phyloP scores from a whole-genome alignment of 2,113 vertebrate species.

The Nyctereutes procyonoides region DNA sequence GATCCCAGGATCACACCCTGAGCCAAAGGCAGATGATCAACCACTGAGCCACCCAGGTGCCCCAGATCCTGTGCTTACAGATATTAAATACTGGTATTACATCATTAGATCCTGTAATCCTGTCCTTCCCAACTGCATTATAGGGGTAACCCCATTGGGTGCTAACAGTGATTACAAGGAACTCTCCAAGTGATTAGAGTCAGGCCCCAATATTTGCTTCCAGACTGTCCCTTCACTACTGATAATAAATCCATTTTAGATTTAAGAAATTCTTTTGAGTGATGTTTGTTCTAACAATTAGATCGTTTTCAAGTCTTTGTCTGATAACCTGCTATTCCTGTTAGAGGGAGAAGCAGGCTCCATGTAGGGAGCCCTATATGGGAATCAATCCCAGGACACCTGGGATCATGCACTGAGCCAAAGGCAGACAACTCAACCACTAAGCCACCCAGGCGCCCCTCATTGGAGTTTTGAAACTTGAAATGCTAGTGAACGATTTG shows the following conservation, averaged over 20 bases:
- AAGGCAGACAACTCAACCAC: too few relatives aligned
- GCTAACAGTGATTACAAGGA: background rate
- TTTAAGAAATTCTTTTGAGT: background rate
- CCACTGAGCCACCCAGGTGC: too few relatives aligned
- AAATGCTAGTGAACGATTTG: slow-evolving; percentile 3
- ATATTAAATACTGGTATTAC: background rate
- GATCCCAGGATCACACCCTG: too few relatives aligned
- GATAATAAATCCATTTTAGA: background rate
- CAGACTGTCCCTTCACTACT: background rate
- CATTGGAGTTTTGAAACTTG: slow-evolving; percentile 18
- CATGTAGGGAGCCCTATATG: too few relatives aligned
- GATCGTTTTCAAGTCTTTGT: background rate
- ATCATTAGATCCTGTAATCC: background rate
- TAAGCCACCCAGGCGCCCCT: too few relatives aligned
- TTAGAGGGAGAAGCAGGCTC: background rate
- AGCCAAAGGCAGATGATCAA: too few relatives aligned
- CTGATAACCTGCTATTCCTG: background rate
- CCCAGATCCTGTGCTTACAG: background rate
- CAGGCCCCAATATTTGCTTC: background rate
- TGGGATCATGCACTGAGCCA: too few relatives aligned
- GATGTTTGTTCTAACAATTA: background rate
- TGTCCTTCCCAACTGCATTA: background rate
- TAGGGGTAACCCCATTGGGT: background rate
- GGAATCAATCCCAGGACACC: too few relatives aligned
- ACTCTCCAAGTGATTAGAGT: background rate